Base-by-base conservation (phyloP, 2,888 invertebrate genomes). In the Micropterix aruncella region DNA sequence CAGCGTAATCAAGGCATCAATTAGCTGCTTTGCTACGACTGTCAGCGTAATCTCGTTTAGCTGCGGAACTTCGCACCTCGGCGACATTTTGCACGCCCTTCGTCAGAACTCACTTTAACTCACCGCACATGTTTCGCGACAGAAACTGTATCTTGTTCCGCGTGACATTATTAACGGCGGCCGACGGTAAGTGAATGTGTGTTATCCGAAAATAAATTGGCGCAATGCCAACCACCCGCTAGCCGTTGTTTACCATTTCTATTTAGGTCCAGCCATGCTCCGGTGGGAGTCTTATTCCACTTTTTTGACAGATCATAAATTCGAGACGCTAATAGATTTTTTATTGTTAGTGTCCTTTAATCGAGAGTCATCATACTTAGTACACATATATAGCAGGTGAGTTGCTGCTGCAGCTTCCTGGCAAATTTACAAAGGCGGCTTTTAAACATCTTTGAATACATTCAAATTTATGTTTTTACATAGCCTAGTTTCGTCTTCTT, bases 1-100 rank as follows among this genome's bases (percentile, higher is more conserved):
- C 39, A 78, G 73, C 54, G 74, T 75, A 40, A 78, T 72, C 37
- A 82, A 62, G 18, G 77, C 69, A 56, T 78, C 74, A 42, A 80
- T 79, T 45, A 77, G 57, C 52, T 76, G 69, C 56, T 75, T 73
- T 37, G 79, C 78, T 38, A 81, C 66, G 50, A 74, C 61, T 15
- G 77, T 75, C 50, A 80, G 55, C 3, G 79, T 71, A 44, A 74
- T 65, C 52, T 75, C 75, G 59, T 75, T 75, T 42, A 81, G 60
- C 19, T 73, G 70, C 18, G 70, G 67, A 47, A 81, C 78, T 50
- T 66, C 65, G 54, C 74, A 73, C 57, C 73, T 79, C 38, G 80
- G 81, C 42, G 81, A 77, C 81, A 81, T 81, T 48, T 50, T 58
- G 5, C 27, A 27, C 5, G n/a, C n/a, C n/a, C n/a, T n/a, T n/a